Evolutionary conservation across 1,140 invertebrate genomes (phyloP).

Genomic region (Teleopsis dalmanni): DNA sequence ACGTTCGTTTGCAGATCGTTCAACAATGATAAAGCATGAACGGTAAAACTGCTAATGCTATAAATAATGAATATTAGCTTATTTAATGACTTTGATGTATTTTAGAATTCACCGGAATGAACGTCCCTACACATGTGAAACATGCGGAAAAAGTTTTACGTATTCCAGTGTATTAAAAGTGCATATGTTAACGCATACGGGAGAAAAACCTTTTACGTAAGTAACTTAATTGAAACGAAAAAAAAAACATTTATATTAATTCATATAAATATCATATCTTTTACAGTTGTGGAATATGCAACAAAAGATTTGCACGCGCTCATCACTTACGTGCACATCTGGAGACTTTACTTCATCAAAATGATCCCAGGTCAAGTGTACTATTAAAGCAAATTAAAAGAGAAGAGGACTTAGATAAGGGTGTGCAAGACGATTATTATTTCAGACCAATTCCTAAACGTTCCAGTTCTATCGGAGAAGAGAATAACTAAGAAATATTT

Average conservation of each 20-base stretch:
- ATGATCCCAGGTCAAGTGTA: constrained; percentile 25
- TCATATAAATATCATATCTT: neutral
- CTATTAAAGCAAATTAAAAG: constrained; percentile 8
- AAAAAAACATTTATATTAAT: neutral
- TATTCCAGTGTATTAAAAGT: constrained; percentile 56
- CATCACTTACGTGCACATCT: constrained; percentile 39
- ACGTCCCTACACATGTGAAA: constrained; percentile 59
- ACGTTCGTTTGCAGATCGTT: constrained; percentile 57
- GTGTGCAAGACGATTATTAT: neutral
- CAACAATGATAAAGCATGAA: constrained; percentile 52
- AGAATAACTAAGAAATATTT: no score
- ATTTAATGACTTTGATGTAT: neutral
- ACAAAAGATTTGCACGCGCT: constrained; percentile 31
- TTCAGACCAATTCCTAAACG: no score
- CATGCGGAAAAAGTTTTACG: constrained; percentile 65
- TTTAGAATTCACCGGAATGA: constrained; percentile 64
- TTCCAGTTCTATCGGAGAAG: no score
- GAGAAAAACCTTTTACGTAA: constrained; percentile 34
- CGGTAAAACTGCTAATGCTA: constrained; percentile 30
- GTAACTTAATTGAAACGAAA: neutral
- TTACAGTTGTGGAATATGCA: constrained; percentile 28
- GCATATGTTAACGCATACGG: constrained; percentile 47
- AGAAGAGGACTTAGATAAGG: neutral
- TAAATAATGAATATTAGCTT: neutral
- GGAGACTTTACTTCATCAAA: constrained; percentile 34